phyloP scores from a whole-genome alignment of 1,140 invertebrate genomes.

The Neodiprion virginianus region DNA sequence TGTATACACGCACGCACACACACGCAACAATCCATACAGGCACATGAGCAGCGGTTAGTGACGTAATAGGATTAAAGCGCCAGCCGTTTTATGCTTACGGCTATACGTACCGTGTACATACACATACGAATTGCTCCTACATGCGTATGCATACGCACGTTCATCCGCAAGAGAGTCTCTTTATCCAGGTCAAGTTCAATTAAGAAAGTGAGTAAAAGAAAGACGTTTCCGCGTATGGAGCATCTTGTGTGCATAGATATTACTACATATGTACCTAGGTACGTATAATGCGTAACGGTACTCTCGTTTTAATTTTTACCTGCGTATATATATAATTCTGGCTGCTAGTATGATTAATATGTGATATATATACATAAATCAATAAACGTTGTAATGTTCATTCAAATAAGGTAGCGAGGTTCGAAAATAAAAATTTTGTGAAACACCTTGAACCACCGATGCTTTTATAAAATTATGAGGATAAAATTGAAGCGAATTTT shows the following conservation, averaged over 20 bases:
- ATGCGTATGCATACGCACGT: background rate
- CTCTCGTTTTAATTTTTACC: no score
- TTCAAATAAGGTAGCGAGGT: background rate
- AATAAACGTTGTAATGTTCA: background rate
- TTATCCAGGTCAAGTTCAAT: slow-evolving; percentile 39
- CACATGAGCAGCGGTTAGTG: background rate
- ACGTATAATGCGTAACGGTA: no score
- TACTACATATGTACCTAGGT: background rate
- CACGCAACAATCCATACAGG: background rate
- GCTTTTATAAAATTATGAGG: no score
- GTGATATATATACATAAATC: background rate
- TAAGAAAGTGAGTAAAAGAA: slow-evolving; percentile 33
- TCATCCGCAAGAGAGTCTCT: background rate
- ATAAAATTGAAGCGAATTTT: no score
- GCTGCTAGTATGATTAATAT: no score
- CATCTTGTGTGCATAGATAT: background rate
- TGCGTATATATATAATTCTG: background rate
- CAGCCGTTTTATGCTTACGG: no score
- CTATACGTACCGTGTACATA: no score
- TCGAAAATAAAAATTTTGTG: no score
- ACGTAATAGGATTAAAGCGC: slow-evolving; percentile 1
- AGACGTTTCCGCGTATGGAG: background rate
- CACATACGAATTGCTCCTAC: background rate
- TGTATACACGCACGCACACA: background rate
- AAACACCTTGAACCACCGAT: no score